Conservation (phyloP, 2,888 invertebrate genomes). For the Syrphus vitripennis region DNA sequence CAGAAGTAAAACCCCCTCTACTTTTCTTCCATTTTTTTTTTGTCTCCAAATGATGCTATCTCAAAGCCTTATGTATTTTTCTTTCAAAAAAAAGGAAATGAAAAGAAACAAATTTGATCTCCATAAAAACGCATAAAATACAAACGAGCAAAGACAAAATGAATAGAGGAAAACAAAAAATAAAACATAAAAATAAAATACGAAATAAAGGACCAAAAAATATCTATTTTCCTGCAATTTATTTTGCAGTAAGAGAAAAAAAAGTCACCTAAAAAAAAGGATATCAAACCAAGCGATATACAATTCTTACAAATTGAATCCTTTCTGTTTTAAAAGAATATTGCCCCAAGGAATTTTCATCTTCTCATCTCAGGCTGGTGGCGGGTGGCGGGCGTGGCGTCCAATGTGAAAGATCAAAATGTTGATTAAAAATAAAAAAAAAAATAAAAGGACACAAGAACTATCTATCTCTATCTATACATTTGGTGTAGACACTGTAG, state of each 20-base stretch:
- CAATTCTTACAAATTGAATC: slow-evolving; percentile 67
- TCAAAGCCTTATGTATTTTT: slow-evolving; percentile 27
- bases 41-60: slow-evolving; percentile 24
- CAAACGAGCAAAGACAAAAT: slow-evolving; percentile 48
- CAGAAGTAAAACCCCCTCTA: background rate
- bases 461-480: too few relatives aligned
- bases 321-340: slow-evolving; percentile 57
- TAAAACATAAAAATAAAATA: slow-evolving; percentile 22
- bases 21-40: background rate
- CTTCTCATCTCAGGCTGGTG: background rate
- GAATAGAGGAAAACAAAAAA: slow-evolving; percentile 8
- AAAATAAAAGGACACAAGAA: slow-evolving; percentile 2
- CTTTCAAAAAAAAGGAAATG: background rate
- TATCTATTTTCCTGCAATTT: slow-evolving; percentile 44
- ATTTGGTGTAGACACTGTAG: background rate
- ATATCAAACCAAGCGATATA: slow-evolving; percentile 21
- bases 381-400: too few relatives aligned
- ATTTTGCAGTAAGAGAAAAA: background rate
- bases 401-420: slow-evolving; percentile 49
- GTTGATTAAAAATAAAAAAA: slow-evolving; percentile 58
- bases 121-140: slow-evolving; percentile 69
- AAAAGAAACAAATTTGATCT: slow-evolving; percentile 59
- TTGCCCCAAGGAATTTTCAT: slow-evolving; percentile 43
- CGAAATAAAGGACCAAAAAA: slow-evolving; percentile 36
- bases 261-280: slow-evolving; percentile 28